These are phyloP conservation scores for Osmerus eperlanus DNA, from an alignment of 2,113 vertebrate species.

Conservation along the genomic window DNA sequence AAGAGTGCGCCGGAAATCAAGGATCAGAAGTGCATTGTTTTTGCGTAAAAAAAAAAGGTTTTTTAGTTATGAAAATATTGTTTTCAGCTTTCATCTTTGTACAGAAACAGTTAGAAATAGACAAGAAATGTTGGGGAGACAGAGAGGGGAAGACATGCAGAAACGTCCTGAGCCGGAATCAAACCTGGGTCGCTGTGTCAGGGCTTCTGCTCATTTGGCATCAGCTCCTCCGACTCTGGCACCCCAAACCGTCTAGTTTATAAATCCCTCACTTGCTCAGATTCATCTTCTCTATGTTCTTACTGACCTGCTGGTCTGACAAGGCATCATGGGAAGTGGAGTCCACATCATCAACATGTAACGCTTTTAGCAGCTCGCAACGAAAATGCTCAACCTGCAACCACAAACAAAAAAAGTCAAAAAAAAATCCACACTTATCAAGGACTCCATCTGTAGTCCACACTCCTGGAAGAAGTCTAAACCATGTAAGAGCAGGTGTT, in stretches of 20 bases:
- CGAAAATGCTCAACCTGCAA: slow-evolving; percentile 68
- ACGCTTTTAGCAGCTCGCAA: slow-evolving; percentile 52
- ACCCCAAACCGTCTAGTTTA: no score
- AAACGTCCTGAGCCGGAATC: no score
- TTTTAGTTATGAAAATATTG: neutral
- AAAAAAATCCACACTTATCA: neutral
- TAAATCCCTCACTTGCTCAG: no score
- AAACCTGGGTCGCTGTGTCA: no score
- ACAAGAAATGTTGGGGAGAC: no score
- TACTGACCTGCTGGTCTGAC: slow-evolving; percentile 65
- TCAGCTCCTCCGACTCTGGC: no score
- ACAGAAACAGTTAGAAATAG: no score
- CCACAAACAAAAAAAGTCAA: neutral
- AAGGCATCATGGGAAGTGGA: neutral
- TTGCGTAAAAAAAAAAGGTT: neutral
- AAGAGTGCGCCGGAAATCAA: no score
- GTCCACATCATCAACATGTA: slow-evolving; percentile 36
- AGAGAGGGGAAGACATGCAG: no score
- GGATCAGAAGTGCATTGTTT: no score
- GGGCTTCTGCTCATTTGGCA: no score
- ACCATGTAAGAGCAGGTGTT: slow-evolving; percentile 3
- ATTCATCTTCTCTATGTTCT: neutral
- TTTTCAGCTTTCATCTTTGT: no score
- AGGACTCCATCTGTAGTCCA: neutral
- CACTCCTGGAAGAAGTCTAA: neutral